Conservation (phyloP, 1,140 invertebrate genomes). For the Portunus trituberculatus region DNA sequence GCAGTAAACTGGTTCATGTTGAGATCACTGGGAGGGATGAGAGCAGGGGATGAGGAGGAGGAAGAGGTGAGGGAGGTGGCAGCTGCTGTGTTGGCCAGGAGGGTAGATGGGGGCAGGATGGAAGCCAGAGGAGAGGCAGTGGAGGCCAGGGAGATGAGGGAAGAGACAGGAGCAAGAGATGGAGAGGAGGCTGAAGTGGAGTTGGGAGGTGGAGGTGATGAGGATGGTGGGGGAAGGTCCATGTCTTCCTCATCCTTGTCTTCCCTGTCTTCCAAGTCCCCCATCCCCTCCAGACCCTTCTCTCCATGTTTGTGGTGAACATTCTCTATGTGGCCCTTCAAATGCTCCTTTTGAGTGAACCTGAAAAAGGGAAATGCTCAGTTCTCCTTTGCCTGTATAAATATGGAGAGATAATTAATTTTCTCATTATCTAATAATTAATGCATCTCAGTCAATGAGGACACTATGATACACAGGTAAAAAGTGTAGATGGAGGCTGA, state of each 20-base stretch:
- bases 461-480: no score
- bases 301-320: conserved; percentile 75
- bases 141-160: conserved; percentile 66
- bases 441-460: no score
- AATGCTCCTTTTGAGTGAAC: conserved; percentile 77
- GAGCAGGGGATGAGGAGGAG: conserved; percentile 27
- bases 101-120: conserved; percentile 42
- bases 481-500: no score
- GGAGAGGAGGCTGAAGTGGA: conserved; percentile 47
- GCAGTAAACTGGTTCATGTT: conserved; percentile 72
- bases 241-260: conserved; percentile 63
- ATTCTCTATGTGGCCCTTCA: conserved; percentile 77
- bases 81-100: conserved; percentile 54
- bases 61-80: not conserved
- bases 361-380: conserved; percentile 39
- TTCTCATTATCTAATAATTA: not conserved
- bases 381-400: not conserved
- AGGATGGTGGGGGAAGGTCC: conserved; percentile 51
- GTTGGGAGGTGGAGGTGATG: conserved; percentile 28
- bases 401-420: not conserved
- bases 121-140: conserved; percentile 61
- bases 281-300: conserved; percentile 60
- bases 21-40: conserved; percentile 63
- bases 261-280: conserved; percentile 55
- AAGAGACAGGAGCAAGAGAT: conserved; percentile 62